These are phyloP conservation scores for Chrysolina haemoptera DNA, from an alignment of 2,888 invertebrate species.

Conservation along the genomic window DNA sequence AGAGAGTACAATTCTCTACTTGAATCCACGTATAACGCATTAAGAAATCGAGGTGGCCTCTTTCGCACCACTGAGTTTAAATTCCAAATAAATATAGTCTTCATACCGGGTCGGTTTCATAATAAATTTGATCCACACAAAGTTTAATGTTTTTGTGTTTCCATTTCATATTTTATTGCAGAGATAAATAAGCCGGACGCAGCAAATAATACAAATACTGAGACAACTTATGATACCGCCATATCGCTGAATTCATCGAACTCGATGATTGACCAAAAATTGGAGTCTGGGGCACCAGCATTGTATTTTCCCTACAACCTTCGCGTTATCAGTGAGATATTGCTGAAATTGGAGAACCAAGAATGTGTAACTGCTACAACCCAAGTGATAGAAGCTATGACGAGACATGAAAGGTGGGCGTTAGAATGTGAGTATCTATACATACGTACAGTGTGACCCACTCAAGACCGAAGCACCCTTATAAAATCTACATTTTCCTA, in stretches of 20 bases:
- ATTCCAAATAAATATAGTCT: too few species aligned
- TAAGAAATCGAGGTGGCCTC: too few species aligned
- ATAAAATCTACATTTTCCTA: too few species aligned
- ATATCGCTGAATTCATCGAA: background rate
- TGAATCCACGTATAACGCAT: too few species aligned
- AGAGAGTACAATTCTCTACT: too few species aligned
- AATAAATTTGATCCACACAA: too few species aligned
- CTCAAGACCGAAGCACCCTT: too few species aligned
- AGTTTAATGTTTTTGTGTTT: too few species aligned
- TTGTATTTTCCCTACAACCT: constrained; percentile 61
- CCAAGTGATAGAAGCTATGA: constrained; percentile 71
- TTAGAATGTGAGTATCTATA: constrained; percentile 71
- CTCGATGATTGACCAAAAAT: background rate
- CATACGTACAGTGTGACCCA: background rate
- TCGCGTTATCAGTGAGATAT: constrained; percentile 68
- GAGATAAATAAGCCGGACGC: background rate
- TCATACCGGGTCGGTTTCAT: too few species aligned
- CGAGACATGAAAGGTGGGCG: constrained; percentile 73
- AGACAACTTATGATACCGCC: background rate
- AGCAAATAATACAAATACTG: background rate
- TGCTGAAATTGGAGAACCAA: constrained; percentile 70
- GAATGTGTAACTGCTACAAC: constrained; percentile 72
- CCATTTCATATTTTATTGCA: background rate
- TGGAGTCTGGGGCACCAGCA: background rate
- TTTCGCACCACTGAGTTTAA: too few species aligned